Conservation (phyloP, 2,113 vertebrate genomes). For the Rattus rattus region DNA sequence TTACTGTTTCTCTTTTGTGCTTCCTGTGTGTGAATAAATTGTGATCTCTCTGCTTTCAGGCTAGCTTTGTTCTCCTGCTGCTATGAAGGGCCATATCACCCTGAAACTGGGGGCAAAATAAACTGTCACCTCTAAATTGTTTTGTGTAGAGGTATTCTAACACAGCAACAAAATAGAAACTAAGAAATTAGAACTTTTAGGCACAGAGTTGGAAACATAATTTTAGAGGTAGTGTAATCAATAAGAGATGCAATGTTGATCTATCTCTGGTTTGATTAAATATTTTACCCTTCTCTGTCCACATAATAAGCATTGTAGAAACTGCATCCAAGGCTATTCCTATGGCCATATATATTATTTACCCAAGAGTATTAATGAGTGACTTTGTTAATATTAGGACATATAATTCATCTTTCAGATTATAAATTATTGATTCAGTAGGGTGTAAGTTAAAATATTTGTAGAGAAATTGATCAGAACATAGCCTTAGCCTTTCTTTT, state of each 20-base stretch:
- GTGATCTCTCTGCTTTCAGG: background rate
- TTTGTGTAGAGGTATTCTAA: background rate
- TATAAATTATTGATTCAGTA: background rate
- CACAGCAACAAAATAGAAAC: background rate
- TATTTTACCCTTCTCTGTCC: background rate
- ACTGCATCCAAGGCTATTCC: background rate
- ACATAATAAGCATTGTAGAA: background rate
- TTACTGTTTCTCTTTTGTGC: background rate
- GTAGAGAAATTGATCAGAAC: background rate
- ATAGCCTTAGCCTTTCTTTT: background rate
- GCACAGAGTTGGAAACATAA: background rate
- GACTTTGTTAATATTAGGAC: background rate
- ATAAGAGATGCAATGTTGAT: background rate
- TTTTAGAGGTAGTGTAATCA: background rate
- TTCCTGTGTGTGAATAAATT: background rate
- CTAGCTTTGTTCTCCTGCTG: background rate
- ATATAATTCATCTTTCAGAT: background rate
- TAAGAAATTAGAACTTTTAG: background rate
- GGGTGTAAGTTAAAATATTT: background rate
- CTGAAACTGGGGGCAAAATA: background rate
- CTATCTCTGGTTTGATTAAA: background rate
- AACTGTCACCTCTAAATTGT: background rate
- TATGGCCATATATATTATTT: background rate
- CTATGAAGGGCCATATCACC: no score
- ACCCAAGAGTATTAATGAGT: background rate